phyloP scores from a whole-genome alignment of 2,888 invertebrate genomes.

The Caenorhabditis plicata region DNA sequence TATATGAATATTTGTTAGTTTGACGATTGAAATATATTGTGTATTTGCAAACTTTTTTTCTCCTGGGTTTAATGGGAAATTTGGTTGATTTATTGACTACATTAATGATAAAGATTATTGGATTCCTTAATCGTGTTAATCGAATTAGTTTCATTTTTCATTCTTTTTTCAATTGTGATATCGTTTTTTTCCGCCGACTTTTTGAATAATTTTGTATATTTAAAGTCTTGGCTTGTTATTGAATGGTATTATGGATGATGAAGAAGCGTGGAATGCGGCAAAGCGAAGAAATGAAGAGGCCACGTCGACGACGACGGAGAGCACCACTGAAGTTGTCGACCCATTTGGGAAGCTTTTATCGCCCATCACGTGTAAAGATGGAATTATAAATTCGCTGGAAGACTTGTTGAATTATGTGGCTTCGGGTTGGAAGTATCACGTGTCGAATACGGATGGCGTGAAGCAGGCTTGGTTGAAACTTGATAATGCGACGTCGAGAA shows the following conservation, averaged over 20 bases:
- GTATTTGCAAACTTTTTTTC: too few species aligned
- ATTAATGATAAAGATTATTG: too few species aligned
- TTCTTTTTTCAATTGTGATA: too few species aligned
- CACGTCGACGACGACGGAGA: slow-evolving; percentile 11
- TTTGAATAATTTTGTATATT: too few species aligned
- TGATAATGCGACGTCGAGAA: slow-evolving; percentile 53
- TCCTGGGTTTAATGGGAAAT: too few species aligned
- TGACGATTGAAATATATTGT: too few species aligned
- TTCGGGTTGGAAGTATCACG: slow-evolving; percentile 63
- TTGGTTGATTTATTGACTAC: too few species aligned
- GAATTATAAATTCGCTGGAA: slow-evolving; percentile 51
- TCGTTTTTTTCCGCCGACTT: too few species aligned
- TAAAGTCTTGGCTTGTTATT: too few species aligned
- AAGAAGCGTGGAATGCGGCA: slow-evolving; percentile 1
- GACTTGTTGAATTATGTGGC: slow-evolving; percentile 56
- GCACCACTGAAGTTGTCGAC: slow-evolving; percentile 25
- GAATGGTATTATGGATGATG: slow-evolving; percentile 8
- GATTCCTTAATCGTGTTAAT: too few species aligned
- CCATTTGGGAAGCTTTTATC: slow-evolving; percentile 42
- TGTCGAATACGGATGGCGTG: slow-evolving; percentile 61
- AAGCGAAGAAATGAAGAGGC: slow-evolving; percentile 4
- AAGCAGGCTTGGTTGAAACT: slow-evolving; percentile 57
- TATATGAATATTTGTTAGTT: too few species aligned
- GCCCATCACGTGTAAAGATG: slow-evolving; percentile 50
- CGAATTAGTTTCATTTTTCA: too few species aligned